Conservation (phyloP, 2,797 vertebrate species). For the Ispidina lecontei region DNA sequence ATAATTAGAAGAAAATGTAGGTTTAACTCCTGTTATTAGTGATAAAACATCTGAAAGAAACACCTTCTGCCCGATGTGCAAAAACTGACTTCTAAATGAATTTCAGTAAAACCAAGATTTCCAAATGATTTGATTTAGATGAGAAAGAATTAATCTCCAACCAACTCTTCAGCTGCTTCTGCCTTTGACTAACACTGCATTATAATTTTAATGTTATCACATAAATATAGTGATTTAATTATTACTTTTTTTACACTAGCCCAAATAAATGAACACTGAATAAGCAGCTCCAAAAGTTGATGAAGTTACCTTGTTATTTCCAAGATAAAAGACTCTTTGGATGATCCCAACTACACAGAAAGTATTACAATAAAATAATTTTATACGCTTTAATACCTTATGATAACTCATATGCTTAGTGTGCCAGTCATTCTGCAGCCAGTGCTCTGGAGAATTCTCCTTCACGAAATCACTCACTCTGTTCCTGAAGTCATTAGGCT, state of each 20-base stretch:
- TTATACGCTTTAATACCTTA: constrained; percentile 84
- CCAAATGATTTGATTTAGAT: neutral
- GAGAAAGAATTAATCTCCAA: neutral
- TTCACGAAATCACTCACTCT: constrained; percentile 98
- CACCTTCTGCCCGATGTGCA: neutral
- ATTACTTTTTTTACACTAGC: neutral
- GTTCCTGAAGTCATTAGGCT: constrained; percentile 98
- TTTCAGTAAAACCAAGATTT: neutral
- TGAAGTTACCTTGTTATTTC: neutral
- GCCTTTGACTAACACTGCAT: neutral
- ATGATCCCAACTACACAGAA: neutral
- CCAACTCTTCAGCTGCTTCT: neutral
- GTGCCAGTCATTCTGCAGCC: constrained; percentile 99
- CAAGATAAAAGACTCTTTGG: neutral
- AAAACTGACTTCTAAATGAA: neutral
- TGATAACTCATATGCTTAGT: constrained; percentile 98
- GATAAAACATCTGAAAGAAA: neutral
- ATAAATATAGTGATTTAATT: neutral
- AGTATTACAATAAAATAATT: neutral
- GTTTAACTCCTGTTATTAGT: neutral
- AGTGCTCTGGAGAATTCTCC: constrained; percentile 97
- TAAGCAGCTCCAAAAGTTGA: neutral
- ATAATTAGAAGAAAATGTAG: neutral
- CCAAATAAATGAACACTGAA: neutral
- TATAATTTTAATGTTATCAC: neutral